Evolutionary conservation across 64 coral and sea anemone species (phyloP).

Genomic region (Actinia equina): DNA sequence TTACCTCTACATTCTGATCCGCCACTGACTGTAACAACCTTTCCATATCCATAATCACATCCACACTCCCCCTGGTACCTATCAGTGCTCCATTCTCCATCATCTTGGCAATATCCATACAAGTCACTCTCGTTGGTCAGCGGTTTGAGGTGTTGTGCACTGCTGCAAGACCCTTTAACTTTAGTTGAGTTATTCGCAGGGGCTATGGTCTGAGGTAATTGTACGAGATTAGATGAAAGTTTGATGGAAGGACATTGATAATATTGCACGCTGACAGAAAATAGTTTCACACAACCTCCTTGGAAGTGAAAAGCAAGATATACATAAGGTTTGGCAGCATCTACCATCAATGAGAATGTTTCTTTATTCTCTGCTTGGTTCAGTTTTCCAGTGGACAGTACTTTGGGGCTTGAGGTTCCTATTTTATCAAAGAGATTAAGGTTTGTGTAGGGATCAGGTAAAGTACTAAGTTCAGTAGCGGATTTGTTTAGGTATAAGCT

Average conservation of each 20-base stretch:
- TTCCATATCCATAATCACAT: conserved; percentile 16
- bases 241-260: background rate
- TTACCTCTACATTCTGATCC: conserved; percentile 23
- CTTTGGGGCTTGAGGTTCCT: background rate
- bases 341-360: background rate
- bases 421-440: background rate
- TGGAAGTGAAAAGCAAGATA: conserved; percentile 10
- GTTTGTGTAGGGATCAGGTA: background rate
- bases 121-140: conserved; percentile 9
- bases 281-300: conserved; percentile 11
- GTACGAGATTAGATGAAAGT: conserved; percentile 8
- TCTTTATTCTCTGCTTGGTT: background rate
- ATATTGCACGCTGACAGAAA: background rate
- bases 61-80: background rate
- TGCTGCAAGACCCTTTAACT: background rate
- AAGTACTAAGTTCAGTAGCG: background rate
- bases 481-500: background rate
- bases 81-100: conserved; percentile 27
- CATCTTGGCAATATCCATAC: conserved; percentile 19
- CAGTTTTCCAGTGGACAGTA: background rate
- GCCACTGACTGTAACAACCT: background rate
- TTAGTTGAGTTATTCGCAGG: background rate
- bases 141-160: background rate
- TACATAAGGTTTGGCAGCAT: background rate
- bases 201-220: background rate